Evolutionary conservation across 1,140 invertebrate genomes (phyloP).

Genomic region (Scaptomyza montana): DNA sequence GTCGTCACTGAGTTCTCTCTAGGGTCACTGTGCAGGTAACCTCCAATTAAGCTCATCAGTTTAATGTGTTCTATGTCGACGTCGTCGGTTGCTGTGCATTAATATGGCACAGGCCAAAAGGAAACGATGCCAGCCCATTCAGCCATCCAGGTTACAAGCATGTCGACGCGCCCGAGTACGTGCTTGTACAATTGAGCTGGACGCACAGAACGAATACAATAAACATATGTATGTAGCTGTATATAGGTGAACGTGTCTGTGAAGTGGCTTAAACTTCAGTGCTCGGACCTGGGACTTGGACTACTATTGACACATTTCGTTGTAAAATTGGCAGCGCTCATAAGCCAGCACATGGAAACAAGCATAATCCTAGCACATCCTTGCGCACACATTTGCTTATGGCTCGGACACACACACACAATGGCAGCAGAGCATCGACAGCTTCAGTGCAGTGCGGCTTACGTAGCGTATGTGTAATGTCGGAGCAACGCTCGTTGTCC

Average conservation of each 20-base stretch:
- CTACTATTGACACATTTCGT: conserved; percentile 77
- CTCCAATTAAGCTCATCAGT: conserved; percentile 81
- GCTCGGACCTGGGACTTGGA: conserved; percentile 36
- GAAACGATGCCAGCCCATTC: neutral
- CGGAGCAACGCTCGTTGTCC: conserved; percentile 26
- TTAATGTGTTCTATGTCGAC: conserved; percentile 77
- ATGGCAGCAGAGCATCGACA: conserved; percentile 52
- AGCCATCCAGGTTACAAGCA: conserved; percentile 62
- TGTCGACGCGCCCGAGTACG: conserved; percentile 67
- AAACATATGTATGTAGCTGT: neutral
- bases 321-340: conserved; percentile 73
- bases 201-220: conserved; percentile 3
- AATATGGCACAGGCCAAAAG: conserved; percentile 47
- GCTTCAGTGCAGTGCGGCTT: conserved; percentile 59
- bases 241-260: conserved; percentile 1
- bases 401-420: conserved; percentile 42
- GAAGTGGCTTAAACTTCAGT: conserved; percentile 68
- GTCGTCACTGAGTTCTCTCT: conserved; percentile 18
- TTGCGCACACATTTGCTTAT: conserved; percentile 76
- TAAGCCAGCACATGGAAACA: conserved; percentile 71
- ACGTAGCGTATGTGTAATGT: conserved; percentile 69
- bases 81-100: conserved; percentile 48
- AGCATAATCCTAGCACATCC: conserved; percentile 71
- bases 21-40: conserved; percentile 62
- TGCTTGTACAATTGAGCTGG: conserved; percentile 53